phyloP scores from a whole-genome alignment of 2,888 invertebrate species.

The Thera britannica region DNA sequence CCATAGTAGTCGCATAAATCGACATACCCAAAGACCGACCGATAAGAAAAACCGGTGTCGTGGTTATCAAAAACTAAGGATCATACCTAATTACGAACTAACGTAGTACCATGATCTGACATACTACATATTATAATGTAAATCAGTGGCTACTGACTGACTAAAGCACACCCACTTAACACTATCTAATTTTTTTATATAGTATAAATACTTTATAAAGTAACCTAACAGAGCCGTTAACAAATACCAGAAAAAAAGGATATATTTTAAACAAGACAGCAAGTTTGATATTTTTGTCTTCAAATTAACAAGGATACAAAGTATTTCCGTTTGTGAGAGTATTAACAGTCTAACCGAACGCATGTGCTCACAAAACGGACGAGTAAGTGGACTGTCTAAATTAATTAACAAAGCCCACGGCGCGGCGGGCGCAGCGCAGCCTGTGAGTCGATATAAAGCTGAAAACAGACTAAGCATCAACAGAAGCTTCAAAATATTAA shows the following conservation, averaged over 20 bases:
- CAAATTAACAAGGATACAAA: slow-evolving; percentile 69
- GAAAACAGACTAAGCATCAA: slow-evolving; percentile 50
- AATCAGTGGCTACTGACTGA: too few relatives aligned
- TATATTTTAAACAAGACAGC: slow-evolving; percentile 53
- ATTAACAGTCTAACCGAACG: slow-evolving; percentile 62
- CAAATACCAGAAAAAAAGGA: slow-evolving; percentile 31
- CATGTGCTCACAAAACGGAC: slow-evolving; percentile 65
- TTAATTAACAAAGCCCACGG: slow-evolving; percentile 74
- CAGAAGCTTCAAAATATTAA: slow-evolving; percentile 53
- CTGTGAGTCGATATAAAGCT: slow-evolving; percentile 64
- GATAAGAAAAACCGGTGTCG: too few relatives aligned
- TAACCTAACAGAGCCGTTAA: background rate
- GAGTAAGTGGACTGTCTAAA: slow-evolving; percentile 77
- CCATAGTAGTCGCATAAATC: too few relatives aligned
- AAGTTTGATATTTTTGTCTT: slow-evolving; percentile 57
- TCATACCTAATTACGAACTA: too few relatives aligned
- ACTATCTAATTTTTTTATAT: too few relatives aligned
- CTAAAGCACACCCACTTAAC: too few relatives aligned
- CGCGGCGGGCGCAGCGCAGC: slow-evolving; percentile 45
- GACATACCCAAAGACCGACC: too few relatives aligned
- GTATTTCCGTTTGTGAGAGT: slow-evolving; percentile 68
- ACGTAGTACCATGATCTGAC: too few relatives aligned
- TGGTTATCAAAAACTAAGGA: too few relatives aligned
- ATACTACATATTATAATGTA: too few relatives aligned
- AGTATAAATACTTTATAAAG: too few relatives aligned